Percentiles rank a stretch among this genome's conserved stretches.
Conservation (phyloP, 2,113 vertebrate genomes). For the Hemibagrus wyckioides region DNA sequence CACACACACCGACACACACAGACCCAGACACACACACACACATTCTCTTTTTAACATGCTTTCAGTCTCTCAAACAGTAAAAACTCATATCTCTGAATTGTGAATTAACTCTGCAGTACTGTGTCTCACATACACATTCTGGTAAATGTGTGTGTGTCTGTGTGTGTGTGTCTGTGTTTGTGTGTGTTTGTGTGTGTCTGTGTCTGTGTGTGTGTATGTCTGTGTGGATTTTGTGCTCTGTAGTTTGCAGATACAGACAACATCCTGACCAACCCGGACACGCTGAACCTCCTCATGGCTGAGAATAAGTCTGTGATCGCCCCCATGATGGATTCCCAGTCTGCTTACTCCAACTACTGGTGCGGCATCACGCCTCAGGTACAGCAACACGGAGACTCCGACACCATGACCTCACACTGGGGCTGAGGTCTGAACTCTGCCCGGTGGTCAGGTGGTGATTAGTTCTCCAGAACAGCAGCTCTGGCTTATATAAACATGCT, state of each 20-base stretch:
- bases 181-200: background rate
- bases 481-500: background rate
- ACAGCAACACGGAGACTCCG: background rate
- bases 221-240: conserved; percentile 11
- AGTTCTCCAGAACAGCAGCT: background rate
- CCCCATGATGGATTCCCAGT: conserved; percentile 93
- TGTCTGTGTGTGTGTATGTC: background rate
- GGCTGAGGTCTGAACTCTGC: background rate
- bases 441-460: background rate
- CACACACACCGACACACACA: background rate
- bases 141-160: background rate
- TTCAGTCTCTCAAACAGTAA: background rate
- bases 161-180: conserved; percentile 12
- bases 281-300: conserved; percentile 80
- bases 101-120: background rate
- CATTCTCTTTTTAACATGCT: background rate
- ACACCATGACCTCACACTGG: background rate
- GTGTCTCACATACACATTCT: background rate
- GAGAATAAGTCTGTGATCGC: conserved; percentile 88
- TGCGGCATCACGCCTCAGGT: conserved; percentile 98
- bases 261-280: conserved; percentile 89
- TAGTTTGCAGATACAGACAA: conserved; percentile 92
- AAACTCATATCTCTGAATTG: background rate
- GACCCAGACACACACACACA: conserved; percentile 9
- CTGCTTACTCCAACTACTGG: conserved; percentile 97